Percentiles rank a stretch among this genome's conserved stretches.
These are phyloP conservation scores for Takifugu rubripes DNA, from an alignment of 2,797 vertebrate species.

Conservation along the genomic window DNA sequence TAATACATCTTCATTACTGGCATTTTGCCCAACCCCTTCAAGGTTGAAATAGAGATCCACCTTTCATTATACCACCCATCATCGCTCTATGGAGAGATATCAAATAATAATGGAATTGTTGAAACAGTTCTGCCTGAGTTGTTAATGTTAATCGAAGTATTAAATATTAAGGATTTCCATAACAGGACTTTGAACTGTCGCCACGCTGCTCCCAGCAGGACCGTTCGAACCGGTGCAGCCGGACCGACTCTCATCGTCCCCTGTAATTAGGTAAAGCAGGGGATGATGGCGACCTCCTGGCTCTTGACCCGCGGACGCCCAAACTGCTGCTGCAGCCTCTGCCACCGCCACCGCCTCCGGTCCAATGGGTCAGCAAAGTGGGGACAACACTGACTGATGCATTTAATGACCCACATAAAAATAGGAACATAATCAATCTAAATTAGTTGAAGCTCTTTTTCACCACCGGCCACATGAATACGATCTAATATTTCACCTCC, in stretches of 20 bases:
- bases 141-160: slow-evolving; percentile 81
- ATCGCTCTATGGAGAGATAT: slow-evolving; percentile 74
- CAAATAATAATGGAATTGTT: slow-evolving; percentile 80
- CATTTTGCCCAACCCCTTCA: slow-evolving; percentile 92
- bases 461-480: too few relatives aligned
- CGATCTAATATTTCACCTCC: too few relatives aligned
- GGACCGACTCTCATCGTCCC: slow-evolving; percentile 44
- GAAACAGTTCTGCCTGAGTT: slow-evolving; percentile 74
- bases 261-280: slow-evolving; percentile 74
- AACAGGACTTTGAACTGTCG: slow-evolving; percentile 67
- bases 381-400: background rate
- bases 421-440: too few relatives aligned
- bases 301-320: slow-evolving; percentile 32
- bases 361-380: slow-evolving; percentile 14
- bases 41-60: slow-evolving; percentile 95
- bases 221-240: slow-evolving; percentile 31
- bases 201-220: slow-evolving; percentile 54
- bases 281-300: slow-evolving; percentile 56
- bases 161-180: slow-evolving; percentile 82
- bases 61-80: slow-evolving; percentile 78
- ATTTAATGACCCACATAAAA: background rate
- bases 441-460: too few relatives aligned
- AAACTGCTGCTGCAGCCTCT: background rate
- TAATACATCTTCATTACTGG: slow-evolving; percentile 99
- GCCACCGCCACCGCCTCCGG: slow-evolving; percentile 22